These are phyloP conservation scores for Strigops habroptila DNA, from an alignment of 2,113 vertebrate genomes.

Conservation along the genomic window DNA sequence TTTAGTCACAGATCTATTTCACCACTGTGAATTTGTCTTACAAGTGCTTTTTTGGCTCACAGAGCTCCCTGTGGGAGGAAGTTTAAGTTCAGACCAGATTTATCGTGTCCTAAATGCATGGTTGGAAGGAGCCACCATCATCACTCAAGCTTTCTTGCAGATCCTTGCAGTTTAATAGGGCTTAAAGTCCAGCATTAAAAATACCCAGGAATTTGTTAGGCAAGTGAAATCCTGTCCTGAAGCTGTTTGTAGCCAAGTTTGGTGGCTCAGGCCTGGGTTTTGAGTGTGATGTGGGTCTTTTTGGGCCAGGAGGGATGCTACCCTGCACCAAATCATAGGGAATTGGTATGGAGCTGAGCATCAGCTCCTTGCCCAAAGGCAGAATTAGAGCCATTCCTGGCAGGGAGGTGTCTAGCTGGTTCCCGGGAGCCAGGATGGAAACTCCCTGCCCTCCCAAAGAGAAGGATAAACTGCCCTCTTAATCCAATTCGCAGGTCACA, in stretches of 20 bases:
- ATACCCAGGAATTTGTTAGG: neutral
- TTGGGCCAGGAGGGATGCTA: neutral
- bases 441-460: neutral
- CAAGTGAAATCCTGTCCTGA: neutral
- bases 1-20: constrained; percentile 9
- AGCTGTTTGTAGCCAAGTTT: neutral
- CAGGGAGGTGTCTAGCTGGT: neutral
- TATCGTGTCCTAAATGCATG: neutral
- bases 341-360: neutral
- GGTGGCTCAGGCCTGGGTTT: neutral
- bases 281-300: neutral
- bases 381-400: neutral
- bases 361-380: neutral
- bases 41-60: constrained; percentile 15
- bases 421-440: neutral
- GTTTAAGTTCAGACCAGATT: constrained; percentile 20
- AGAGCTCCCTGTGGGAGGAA: constrained; percentile 3
- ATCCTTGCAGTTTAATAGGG: neutral
- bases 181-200: neutral
- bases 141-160: neutral
- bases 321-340: too few relatives aligned
- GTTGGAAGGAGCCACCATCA: neutral
- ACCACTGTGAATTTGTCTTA: neutral
- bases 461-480: neutral
- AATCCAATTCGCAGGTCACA: neutral